Base-by-base conservation (phyloP, 2,888 invertebrate species). In the Epiblema foenella region DNA sequence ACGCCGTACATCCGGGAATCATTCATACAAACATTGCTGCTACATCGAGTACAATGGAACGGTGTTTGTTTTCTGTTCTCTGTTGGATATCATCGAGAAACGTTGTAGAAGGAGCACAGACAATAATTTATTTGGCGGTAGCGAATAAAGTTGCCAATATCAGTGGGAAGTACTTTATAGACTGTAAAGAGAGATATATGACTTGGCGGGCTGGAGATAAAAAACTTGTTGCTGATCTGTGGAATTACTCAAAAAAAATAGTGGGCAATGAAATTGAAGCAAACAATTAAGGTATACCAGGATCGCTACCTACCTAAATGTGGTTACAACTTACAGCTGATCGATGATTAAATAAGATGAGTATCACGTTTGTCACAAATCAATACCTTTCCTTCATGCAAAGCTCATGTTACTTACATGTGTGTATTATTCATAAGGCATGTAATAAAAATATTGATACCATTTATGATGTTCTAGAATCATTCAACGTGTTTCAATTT, bases 1-100 rank as follows among this genome's bases (percentile, higher is more conserved):
- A 97, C 82, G 96, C 95, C 75, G 88, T 97, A 59, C 97, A 97
- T 89, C 97, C 97, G 0, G 97, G 97, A 20, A 94, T 96, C 89
- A 95, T 97, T 72, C 95, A 95, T 83, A 95, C 95, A 0, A 96
- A 96, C 57, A 96, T 96, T 62, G 96, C 96, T 95, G 93, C 95
- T 62, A 96, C 94, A 77, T 94, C 0, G 1, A 49, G 80, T 96
- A 7, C 95, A 94, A 59, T 93, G 9, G 42, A 17, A 49, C 54
- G n/a, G 56, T 57, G 58, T 95, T 89, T 93, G 93, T 0, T 80
- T 58, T 95, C 80, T 89, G 89, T 77, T 79, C 95, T 12, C 87
- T 96, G 33, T 88, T 94, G 10, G 95, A 95, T 79, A 89, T 92
- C 15, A 94, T 95, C 84, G 78, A 96, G 96, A 90, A 95, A 93